Conservation (phyloP, 2,113 vertebrate genomes). For the Lophius piscatorius region DNA sequence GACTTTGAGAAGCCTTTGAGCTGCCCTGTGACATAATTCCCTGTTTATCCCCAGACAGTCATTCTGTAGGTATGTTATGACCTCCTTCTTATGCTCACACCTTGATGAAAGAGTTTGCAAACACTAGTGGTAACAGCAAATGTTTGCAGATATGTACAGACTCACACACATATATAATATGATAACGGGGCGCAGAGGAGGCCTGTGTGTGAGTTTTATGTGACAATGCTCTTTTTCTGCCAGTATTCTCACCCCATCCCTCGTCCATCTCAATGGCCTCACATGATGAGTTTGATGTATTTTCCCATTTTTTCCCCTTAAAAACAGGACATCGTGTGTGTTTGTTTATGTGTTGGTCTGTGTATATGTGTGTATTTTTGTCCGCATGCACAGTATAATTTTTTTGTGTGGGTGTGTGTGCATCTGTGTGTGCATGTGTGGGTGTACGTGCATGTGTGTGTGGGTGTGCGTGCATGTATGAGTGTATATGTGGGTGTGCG, state of each 20-base stretch:
- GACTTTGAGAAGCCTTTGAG: conserved; percentile 26
- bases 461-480: conserved; percentile 29
- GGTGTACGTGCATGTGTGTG: conserved; percentile 12
- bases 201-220: conserved; percentile 63
- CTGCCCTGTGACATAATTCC: conserved; percentile 40
- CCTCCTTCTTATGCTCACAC: conserved; percentile 9
- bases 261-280: conserved; percentile 69
- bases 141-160: conserved; percentile 20
- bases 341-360: conserved; percentile 24
- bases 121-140: conserved; percentile 10
- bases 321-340: conserved; percentile 54
- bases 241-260: conserved; percentile 55
- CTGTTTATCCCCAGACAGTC: conserved; percentile 30
- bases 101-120: conserved; percentile 28
- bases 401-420: conserved; percentile 19
- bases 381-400: conserved; percentile 12
- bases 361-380: conserved; percentile 16
- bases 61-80: conserved; percentile 37
- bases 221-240: conserved; percentile 66
- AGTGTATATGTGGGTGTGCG: conserved; percentile 12
- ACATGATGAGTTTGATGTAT: conserved; percentile 83
- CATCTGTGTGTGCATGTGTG: conserved; percentile 28
- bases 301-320: conserved; percentile 72
- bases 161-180: conserved; percentile 23
- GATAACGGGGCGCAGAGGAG: conserved; percentile 43